phyloP scores from a whole-genome alignment of 2,888 invertebrate species.

The Germaria angustata region DNA sequence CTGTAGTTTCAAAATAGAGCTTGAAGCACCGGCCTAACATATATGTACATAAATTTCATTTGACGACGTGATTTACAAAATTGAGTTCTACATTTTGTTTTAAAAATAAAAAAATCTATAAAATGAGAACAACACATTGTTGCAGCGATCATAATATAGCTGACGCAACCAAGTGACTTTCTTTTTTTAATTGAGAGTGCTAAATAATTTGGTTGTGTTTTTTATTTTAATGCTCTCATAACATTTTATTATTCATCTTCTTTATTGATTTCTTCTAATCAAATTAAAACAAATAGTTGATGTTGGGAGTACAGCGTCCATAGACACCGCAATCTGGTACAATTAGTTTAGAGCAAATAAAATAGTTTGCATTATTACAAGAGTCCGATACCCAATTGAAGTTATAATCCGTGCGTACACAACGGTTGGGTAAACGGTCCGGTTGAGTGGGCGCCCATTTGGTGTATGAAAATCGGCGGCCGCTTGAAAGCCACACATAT shows the following conservation, averaged over 20 bases:
- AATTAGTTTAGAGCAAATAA: slow-evolving; percentile 5
- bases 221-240: neutral
- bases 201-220: neutral
- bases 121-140: too few relatives aligned
- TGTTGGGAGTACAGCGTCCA: neutral
- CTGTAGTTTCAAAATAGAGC: too few relatives aligned
- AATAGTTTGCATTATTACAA: slow-evolving; percentile 1
- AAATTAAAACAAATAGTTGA: neutral
- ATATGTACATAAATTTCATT: too few relatives aligned
- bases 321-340: neutral
- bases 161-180: too few relatives aligned
- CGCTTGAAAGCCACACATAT: slow-evolving; percentile 36
- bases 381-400: slow-evolving; percentile 20
- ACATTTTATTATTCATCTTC: neutral
- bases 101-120: too few relatives aligned
- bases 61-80: too few relatives aligned
- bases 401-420: slow-evolving; percentile 14
- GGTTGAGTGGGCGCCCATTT: slow-evolving; percentile 50
- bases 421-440: slow-evolving; percentile 7
- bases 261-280: neutral
- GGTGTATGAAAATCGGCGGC: slow-evolving; percentile 3
- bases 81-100: too few relatives aligned
- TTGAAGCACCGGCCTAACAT: too few relatives aligned
- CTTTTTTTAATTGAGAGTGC: too few relatives aligned
- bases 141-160: too few relatives aligned